These are phyloP conservation scores for Vulpes lagopus DNA, from an alignment of 2,113 vertebrate species.

Conservation along the genomic window DNA sequence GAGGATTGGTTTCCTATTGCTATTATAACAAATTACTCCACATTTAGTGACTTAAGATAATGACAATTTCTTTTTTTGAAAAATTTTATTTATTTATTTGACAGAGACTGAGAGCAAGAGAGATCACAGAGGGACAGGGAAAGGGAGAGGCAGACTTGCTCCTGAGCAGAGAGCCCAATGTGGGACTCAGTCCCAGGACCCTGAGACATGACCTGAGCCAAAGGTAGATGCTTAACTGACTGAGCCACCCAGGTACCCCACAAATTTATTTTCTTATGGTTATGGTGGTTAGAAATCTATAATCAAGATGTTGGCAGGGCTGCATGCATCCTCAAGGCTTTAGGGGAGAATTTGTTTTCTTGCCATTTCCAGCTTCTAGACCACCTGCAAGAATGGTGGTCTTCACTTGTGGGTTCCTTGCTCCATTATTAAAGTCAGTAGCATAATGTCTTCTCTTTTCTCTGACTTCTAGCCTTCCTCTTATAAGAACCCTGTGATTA, in stretches of 20 bases:
- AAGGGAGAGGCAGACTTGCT: no score
- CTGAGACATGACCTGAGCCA: no score
- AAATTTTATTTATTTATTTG: no score
- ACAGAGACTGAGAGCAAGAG: no score
- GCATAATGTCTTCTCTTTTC: background rate
- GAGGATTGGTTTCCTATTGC: background rate
- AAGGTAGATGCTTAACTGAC: no score
- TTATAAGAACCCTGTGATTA: background rate
- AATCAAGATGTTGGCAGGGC: background rate
- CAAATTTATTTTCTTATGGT: background rate
- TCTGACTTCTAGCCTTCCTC: background rate
- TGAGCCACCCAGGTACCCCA: no score
- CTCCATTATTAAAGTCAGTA: background rate
- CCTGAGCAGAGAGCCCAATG: no score
- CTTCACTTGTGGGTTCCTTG: background rate
- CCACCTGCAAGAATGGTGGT: no score
- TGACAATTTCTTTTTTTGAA: background rate
- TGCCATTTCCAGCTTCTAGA: background rate
- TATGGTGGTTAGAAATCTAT: background rate
- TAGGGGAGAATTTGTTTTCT: background rate
- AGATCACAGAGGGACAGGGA: no score
- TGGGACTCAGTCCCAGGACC: no score
- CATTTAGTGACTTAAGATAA: background rate
- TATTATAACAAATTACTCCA: background rate
- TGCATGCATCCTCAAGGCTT: background rate